Percentiles rank a stretch among this genome's conserved stretches.
Evolutionary conservation across 2,888 invertebrate species (phyloP).

Genomic region (Andrena fulva): DNA sequence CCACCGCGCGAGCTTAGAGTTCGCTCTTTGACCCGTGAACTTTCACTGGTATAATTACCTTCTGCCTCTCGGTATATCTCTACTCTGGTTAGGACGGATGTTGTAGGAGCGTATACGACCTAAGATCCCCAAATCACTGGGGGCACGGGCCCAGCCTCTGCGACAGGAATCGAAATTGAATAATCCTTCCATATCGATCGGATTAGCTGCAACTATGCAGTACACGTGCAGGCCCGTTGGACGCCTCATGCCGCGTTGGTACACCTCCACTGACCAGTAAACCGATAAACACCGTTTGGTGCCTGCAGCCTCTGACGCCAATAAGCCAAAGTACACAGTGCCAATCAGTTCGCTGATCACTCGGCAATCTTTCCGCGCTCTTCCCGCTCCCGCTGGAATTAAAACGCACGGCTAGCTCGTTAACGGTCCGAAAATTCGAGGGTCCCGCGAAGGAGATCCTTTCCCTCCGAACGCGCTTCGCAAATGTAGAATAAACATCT

Average conservation of each 20-base stretch:
- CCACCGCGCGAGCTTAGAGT: not conserved
- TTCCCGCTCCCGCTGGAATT: not conserved
- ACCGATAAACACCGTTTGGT: slow-evolving; percentile 61
- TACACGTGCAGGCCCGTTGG: slow-evolving; percentile 69
- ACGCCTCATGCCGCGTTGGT: slow-evolving; percentile 58
- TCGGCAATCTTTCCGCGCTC: slow-evolving; percentile 22
- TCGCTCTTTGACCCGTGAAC: no score
- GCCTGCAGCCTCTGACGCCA: slow-evolving; percentile 41
- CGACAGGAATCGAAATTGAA: slow-evolving; percentile 69
- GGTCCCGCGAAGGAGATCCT: not conserved
- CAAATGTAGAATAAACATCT: slow-evolving; percentile 47
- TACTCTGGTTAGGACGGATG: no score
- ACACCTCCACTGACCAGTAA: slow-evolving; percentile 50
- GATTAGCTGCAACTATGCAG: slow-evolving; percentile 75
- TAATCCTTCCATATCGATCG: slow-evolving; percentile 73
- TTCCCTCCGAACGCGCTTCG: not conserved
- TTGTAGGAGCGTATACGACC: not conserved
- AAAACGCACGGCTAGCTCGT: not conserved
- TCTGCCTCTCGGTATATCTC: no score
- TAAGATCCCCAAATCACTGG: not conserved
- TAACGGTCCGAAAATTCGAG: slow-evolving; percentile 8
- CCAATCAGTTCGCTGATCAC: slow-evolving; percentile 30
- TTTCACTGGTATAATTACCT: no score
- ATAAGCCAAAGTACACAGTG: slow-evolving; percentile 51
- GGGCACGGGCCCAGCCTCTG: not conserved